Conservation (phyloP, 2,113 vertebrate species). For the Phalacrocorax aristotelis region DNA sequence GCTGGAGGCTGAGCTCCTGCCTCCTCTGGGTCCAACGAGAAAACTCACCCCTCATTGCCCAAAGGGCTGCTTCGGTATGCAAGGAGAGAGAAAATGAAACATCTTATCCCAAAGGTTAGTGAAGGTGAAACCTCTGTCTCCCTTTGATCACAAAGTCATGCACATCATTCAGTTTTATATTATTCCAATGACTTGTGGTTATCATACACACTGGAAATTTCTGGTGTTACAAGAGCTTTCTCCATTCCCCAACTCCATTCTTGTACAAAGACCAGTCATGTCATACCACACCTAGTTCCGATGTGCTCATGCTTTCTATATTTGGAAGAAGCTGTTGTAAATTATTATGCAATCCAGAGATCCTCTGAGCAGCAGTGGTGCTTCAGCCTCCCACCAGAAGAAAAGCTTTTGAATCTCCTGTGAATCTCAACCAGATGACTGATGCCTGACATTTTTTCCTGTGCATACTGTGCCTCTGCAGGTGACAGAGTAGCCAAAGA, state of each 20-base stretch:
- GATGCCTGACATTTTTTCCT: not conserved
- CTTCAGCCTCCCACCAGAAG: not conserved
- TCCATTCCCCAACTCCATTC: not conserved
- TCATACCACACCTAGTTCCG: not conserved
- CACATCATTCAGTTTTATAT: not conserved
- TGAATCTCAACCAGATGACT: not conserved
- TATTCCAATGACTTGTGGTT: not conserved
- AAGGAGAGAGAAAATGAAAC: not conserved
- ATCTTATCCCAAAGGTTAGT: not conserved
- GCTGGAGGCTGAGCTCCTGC: not conserved
- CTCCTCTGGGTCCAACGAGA: not conserved
- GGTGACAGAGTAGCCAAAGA: not conserved
- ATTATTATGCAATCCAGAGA: not conserved
- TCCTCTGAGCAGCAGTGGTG: not conserved
- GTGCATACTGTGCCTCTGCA: not conserved
- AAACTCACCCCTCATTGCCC: not conserved
- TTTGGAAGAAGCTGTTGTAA: not conserved
- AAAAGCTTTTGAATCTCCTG: not conserved
- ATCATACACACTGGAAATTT: not conserved
- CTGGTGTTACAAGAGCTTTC: not conserved
- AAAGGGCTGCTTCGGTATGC: not conserved
- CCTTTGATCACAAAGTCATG: fast-evolving
- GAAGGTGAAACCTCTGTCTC: not conserved
- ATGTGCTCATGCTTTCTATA: not conserved
- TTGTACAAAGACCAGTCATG: not conserved